Conservation (phyloP, 2,888 invertebrate species). For the Pristionchus fissidentatus region DNA sequence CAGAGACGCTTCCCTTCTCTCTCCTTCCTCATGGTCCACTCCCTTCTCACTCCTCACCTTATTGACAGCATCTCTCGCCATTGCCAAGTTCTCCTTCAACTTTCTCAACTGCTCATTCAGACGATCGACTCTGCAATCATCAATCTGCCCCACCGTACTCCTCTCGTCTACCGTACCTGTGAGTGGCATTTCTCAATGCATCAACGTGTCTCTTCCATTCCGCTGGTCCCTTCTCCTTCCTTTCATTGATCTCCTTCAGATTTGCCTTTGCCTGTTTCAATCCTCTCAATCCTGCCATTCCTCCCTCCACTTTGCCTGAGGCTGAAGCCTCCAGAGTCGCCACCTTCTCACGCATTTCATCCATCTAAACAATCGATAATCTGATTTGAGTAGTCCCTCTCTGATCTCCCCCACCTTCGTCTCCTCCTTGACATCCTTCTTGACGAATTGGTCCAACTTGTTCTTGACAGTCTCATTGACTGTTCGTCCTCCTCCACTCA, state of each 20-base stretch:
- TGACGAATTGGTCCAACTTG: background rate
- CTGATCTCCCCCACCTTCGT: constrained; percentile 33
- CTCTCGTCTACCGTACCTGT: constrained; percentile 23
- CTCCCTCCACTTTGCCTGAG: background rate
- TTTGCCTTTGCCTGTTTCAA: constrained; percentile 31
- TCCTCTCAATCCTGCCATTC: constrained; percentile 21
- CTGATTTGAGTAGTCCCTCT: too few species aligned
- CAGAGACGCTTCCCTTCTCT: too few species aligned
- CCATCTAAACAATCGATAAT: background rate
- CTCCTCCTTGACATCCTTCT: constrained; percentile 24
- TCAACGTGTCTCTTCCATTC: constrained; percentile 41
- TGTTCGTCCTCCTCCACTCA: background rate
- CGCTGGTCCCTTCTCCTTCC: constrained; percentile 9
- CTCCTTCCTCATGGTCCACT: background rate
- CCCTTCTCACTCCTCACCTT: constrained; percentile 45
- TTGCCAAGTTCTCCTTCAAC: constrained; percentile 70
- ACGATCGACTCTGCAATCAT: constrained; percentile 15
- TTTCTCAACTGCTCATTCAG: constrained; percentile 40
- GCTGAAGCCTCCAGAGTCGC: constrained; percentile 12
- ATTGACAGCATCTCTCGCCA: constrained; percentile 72
- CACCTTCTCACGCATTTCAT: constrained; percentile 30
- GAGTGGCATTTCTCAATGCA: constrained; percentile 35
- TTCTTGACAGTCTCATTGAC: constrained; percentile 43
- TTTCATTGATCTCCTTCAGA: constrained; percentile 42
- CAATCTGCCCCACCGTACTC: constrained; percentile 49